These are phyloP conservation scores for Lapara coniferarum DNA, from an alignment of 2,888 invertebrate genomes.

Conservation along the genomic window DNA sequence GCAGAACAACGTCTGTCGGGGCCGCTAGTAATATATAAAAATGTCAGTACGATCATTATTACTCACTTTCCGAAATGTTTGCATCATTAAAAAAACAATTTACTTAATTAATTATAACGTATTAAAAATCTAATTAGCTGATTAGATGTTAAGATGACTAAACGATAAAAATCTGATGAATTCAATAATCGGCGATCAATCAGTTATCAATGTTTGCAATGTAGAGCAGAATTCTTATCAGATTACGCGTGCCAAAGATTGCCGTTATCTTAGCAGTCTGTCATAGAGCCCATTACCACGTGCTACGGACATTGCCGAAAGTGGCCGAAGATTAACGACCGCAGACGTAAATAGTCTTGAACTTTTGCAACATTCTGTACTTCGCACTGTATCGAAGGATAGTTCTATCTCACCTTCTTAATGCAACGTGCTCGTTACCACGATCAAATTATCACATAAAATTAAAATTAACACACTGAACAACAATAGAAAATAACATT, in stretches of 20 bases:
- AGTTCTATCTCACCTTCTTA: background rate
- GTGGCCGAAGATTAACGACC: conserved; percentile 56
- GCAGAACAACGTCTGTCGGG: no score
- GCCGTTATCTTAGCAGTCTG: conserved; percentile 53
- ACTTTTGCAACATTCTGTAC: conserved; percentile 56
- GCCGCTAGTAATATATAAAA: no score
- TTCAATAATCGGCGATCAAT: background rate
- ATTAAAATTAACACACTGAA: conserved; percentile 13
- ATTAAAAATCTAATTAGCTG: background rate
- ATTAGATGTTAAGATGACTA: conserved; percentile 1
- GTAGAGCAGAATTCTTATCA: background rate
- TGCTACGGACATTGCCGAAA: conserved; percentile 68
- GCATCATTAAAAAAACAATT: background rate
- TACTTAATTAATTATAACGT: background rate
- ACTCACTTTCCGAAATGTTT: background rate
- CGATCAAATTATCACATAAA: background rate
- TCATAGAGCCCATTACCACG: conserved; percentile 62
- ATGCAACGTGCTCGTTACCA: background rate
- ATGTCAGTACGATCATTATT: no score
- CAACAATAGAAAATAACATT: conserved; percentile 18
- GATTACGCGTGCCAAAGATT: conserved; percentile 23
- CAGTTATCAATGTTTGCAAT: background rate
- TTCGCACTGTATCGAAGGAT: conserved; percentile 44
- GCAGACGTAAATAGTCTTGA: conserved; percentile 74
- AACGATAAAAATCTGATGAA: background rate